Evolutionary conservation across 1,140 invertebrate genomes (phyloP).

Genomic region (Trypoxylus dichotomus): DNA sequence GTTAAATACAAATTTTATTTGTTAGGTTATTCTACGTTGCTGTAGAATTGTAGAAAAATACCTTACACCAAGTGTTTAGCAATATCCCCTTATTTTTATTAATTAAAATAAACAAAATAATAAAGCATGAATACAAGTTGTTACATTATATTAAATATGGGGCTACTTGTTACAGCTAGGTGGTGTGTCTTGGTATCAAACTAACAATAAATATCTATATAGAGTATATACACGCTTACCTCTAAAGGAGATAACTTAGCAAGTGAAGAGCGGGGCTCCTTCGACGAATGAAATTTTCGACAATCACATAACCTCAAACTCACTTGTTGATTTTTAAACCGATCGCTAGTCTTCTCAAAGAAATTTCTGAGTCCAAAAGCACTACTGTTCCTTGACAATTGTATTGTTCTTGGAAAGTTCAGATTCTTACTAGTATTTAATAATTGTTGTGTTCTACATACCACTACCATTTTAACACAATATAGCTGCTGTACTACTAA

Average conservation of each 20-base stretch:
- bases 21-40: no score
- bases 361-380: not conserved
- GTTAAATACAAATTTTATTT: no score
- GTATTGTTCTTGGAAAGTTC: conserved; percentile 17
- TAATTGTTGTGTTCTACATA: conserved; percentile 29
- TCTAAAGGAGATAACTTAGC: conserved; percentile 29
- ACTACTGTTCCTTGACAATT: not conserved
- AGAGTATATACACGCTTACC: not conserved
- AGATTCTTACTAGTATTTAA: not conserved
- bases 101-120: no score
- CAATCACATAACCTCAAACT: conserved; percentile 26
- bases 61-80: no score
- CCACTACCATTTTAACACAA: conserved; percentile 30
- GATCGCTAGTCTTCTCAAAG: not conserved
- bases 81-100: no score
- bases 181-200: no score
- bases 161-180: no score
- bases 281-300: conserved; percentile 27
- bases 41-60: no score
- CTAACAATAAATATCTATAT: not conserved
- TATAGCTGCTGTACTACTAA: not conserved
- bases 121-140: no score
- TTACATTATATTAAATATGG: no score
- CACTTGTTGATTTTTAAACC: not conserved
- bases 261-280: conserved; percentile 26